phyloP scores from a whole-genome alignment of 2,113 vertebrate genomes.

The Eleginops maclovinus region DNA sequence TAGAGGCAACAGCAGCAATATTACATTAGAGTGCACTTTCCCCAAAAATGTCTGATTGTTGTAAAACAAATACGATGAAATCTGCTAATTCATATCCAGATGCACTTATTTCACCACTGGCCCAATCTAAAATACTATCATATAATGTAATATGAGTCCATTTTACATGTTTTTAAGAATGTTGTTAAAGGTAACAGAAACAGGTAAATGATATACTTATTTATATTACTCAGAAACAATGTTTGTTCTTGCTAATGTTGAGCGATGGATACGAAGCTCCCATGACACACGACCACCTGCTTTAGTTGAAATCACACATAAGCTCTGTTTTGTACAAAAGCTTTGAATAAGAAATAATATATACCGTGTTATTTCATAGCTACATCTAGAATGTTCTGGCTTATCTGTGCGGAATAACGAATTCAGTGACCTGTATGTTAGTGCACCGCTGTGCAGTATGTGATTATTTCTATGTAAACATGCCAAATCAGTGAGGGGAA shows the following conservation, averaged over 20 bases:
- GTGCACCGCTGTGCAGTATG: background rate
- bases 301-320: conserved; percentile 10
- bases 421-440: conserved; percentile 6
- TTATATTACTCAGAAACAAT: background rate
- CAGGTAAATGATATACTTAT: background rate
- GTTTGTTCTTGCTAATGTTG: conserved; percentile 5
- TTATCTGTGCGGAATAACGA: background rate
- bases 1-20: too few species aligned
- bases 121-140: background rate
- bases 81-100: background rate
- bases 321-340: background rate
- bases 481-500: background rate
- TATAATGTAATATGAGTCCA: background rate
- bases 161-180: background rate
- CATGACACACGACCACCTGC: conserved; percentile 58
- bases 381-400: background rate
- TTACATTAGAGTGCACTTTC: too few species aligned
- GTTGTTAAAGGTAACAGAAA: background rate
- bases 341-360: conserved; percentile 3
- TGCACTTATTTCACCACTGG: conserved; percentile 6
- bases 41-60: too few species aligned
- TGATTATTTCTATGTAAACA: background rate
- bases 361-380: background rate
- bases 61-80: too few species aligned
- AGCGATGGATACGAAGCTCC: conserved; percentile 17